Conservation (phyloP, 2,797 vertebrate species). For the Coregonus ussuriensis region DNA sequence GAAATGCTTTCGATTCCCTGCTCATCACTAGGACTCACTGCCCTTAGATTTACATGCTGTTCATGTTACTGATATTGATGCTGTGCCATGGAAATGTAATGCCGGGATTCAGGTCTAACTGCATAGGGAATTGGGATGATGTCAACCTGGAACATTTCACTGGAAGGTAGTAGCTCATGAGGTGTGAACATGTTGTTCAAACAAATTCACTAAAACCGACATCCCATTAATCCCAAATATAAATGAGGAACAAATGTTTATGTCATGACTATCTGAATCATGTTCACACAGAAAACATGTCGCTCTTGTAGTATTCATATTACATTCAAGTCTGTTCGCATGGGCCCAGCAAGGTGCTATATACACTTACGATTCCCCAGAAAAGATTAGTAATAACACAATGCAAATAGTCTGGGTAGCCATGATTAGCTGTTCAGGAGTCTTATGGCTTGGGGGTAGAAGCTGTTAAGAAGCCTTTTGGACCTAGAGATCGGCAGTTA, state of each 20-base stretch:
- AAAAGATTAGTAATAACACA: constrained; percentile 53
- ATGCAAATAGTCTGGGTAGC: too few relatives aligned
- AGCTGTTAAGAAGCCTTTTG: too few relatives aligned
- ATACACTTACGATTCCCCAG: constrained; percentile 30
- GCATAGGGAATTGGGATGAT: constrained; percentile 32
- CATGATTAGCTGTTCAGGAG: too few relatives aligned
- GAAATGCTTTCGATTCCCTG: constrained; percentile 35
- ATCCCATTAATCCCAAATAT: constrained; percentile 14
- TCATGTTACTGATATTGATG: constrained; percentile 29
- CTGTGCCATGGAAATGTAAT: constrained; percentile 12
- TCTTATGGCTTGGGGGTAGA: too few relatives aligned
- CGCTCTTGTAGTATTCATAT: background rate
- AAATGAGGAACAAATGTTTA: constrained; percentile 20
- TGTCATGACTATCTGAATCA: constrained; percentile 19
- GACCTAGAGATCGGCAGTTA: constrained; percentile 40
- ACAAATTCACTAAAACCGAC: constrained; percentile 38
- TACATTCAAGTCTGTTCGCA: background rate
- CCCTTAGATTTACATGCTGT: constrained; percentile 37
- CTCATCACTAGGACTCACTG: constrained; percentile 23
- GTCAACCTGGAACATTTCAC: constrained; percentile 35
- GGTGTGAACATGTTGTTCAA: constrained; percentile 45
- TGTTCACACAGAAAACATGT: constrained; percentile 7
- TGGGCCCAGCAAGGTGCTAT: background rate
- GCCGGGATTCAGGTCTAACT: constrained; percentile 32
- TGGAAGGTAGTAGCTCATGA: constrained; percentile 25